Evolutionary conservation across 2,113 vertebrate genomes (phyloP), one percentile per base, ranked within the genome.

Genomic region (Poicephalus gulielmi): DNA sequence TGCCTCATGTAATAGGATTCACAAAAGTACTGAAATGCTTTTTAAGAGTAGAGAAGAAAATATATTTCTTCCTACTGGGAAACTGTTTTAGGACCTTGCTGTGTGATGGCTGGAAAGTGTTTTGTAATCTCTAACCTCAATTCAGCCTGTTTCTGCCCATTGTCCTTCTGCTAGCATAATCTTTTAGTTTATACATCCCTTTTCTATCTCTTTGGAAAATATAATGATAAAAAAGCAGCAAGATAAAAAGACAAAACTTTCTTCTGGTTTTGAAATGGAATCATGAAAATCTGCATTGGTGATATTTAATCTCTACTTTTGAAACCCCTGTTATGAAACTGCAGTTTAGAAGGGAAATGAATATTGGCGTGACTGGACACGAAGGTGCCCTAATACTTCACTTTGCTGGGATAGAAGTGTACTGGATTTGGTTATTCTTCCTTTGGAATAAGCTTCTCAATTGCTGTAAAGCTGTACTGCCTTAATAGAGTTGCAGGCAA

Each of bases 91-190:
- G 78, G 75, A 84, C 53, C 37, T 84, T 60, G 44, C 60, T 53
- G 69, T 0, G 1, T 70, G 49, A 10, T 63, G 66, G 81, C 47
- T 67, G 74, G 60, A 82, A 93, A 94, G 50, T 30, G 33, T 37
- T 90, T 90, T 82, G 27, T 79, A 84, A 84, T 87, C 70, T 84
- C 37, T 41, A 67, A n/a, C 37, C 22, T 70, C 67, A 88, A 90
- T 75, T 84, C 69, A 88, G 64, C 10, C 81, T 46, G 62, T 78
- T 93, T 90, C 78, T 87, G 7, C 37, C 44, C 39, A 23, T 57
- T 87, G 64, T 70, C 78, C 57, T 76, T 37, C 19, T 84, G 49
- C 50, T 75, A 50, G n/a, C 46, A 75, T 52, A 22, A 33, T 75
- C 50, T 70, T 74, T 67, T 49, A 47, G 13, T 84, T 93, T 82